A percentile compares a stretch with the other conserved stretches of the same genome.
These are phyloP conservation scores for Pantherophis alleghaniensis DNA, from an alignment of 2,797 vertebrate species.

Conservation along the genomic window DNA sequence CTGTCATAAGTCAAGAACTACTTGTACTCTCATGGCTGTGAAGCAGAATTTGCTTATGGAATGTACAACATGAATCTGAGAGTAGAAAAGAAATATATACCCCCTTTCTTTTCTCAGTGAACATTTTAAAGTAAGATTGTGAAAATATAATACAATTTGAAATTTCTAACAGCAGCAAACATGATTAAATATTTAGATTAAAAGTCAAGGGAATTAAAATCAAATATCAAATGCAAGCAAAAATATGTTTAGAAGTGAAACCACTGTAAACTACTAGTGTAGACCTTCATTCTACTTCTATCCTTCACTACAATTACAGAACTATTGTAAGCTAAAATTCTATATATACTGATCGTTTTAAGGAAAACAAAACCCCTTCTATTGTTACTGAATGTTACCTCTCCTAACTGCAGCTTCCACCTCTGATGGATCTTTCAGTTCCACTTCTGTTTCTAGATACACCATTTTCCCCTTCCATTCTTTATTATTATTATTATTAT, in stretches of 20 bases:
- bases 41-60: too few relatives aligned
- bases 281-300: background rate
- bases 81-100: too few relatives aligned
- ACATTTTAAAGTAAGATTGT: background rate
- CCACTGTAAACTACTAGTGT: background rate
- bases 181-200: background rate
- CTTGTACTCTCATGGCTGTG: too few relatives aligned
- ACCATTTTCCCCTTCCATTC: slow-evolving; percentile 41
- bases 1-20: too few relatives aligned
- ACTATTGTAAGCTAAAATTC: background rate
- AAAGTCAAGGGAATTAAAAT: background rate
- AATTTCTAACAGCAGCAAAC: background rate
- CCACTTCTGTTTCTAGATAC: background rate
- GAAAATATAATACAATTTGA: background rate
- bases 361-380: background rate
- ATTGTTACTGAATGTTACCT: slow-evolving; percentile 19
- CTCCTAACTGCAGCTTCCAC: slow-evolving; percentile 41
- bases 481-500: background rate
- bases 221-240: background rate
- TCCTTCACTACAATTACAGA: background rate
- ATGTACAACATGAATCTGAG: too few relatives aligned
- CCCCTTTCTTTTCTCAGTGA: background rate
- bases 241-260: background rate
- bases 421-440: slow-evolving; percentile 1
- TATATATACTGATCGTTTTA: background rate